phyloP scores from a whole-genome alignment of 1,140 invertebrate genomes.

The Bombus fervidus region DNA sequence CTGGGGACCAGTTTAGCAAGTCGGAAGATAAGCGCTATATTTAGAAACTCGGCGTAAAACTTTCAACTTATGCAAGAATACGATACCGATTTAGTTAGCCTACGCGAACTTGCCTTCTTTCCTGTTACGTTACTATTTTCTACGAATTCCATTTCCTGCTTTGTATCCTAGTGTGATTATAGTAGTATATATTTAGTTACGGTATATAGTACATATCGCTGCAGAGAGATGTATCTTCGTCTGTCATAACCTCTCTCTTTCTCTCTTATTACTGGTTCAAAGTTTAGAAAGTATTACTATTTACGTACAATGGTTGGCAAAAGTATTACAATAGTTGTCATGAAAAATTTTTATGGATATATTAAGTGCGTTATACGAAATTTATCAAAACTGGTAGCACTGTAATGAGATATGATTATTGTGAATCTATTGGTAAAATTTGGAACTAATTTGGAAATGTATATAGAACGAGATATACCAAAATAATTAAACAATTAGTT shows the following conservation, averaged over 20 bases:
- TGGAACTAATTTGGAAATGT: no score
- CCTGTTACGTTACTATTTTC: background rate
- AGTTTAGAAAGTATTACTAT: background rate
- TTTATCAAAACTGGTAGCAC: no score
- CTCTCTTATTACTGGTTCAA: background rate
- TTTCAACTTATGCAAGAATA: slow-evolving; percentile 53
- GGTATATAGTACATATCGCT: background rate
- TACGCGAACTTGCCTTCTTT: background rate
- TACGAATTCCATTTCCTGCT: background rate
- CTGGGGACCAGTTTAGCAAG: slow-evolving; percentile 55
- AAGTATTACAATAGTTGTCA: background rate
- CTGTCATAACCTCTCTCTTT: background rate
- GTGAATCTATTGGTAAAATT: background rate
- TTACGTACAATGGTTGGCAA: background rate
- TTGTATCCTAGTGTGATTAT: no score
- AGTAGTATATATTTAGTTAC: background rate
- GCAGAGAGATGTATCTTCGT: background rate
- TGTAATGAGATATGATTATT: no score
- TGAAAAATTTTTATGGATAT: no score
- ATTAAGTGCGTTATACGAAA: no score
- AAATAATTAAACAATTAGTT: no score
- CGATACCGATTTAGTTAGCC: slow-evolving; percentile 21
- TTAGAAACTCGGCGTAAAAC: slow-evolving; percentile 61
- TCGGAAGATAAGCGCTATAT: slow-evolving; percentile 63
- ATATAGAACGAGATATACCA: no score